Conservation (phyloP, 2,888 invertebrate species). For the Ormyrus labotus region DNA sequence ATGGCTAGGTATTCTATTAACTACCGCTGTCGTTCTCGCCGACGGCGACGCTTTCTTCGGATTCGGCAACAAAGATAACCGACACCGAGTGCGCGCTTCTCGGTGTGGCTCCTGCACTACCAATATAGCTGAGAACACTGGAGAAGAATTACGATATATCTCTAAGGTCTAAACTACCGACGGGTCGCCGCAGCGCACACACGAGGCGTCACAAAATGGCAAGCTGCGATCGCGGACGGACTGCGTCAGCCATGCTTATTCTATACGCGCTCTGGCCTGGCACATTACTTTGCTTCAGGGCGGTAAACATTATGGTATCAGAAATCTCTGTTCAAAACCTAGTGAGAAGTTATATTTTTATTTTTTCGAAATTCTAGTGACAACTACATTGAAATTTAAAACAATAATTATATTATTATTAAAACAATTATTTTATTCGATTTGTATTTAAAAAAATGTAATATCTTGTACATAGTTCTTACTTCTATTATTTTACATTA, state of each 20-base stretch:
- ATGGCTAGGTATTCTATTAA: background rate
- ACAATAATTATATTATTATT: background rate
- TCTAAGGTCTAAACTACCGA: background rate
- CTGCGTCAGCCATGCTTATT: constrained; percentile 44
- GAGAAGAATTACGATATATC: too few species aligned
- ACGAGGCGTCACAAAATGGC: constrained; percentile 74
- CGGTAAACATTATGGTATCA: too few species aligned
- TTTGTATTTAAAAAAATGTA: too few species aligned
- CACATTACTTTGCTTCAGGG: too few species aligned
- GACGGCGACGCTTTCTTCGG: background rate
- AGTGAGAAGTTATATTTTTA: background rate
- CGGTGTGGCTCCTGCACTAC: too few species aligned
- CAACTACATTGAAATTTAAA: background rate
- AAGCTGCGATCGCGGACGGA: constrained; percentile 55
- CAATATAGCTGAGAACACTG: too few species aligned
- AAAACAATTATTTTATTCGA: too few species aligned
- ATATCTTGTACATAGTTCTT: constrained; percentile 9
- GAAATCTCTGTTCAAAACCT: background rate
- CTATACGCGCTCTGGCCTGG: too few species aligned
- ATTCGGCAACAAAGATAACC: too few species aligned
- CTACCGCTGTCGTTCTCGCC: constrained; percentile 15
- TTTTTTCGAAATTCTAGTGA: background rate
- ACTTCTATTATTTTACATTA: constrained; percentile 13
- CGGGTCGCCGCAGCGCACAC: constrained; percentile 36
- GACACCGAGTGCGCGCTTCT: too few species aligned